Evolutionary conservation across 2,888 invertebrate species (phyloP).

Genomic region (Rhyacophila evoluta): DNA sequence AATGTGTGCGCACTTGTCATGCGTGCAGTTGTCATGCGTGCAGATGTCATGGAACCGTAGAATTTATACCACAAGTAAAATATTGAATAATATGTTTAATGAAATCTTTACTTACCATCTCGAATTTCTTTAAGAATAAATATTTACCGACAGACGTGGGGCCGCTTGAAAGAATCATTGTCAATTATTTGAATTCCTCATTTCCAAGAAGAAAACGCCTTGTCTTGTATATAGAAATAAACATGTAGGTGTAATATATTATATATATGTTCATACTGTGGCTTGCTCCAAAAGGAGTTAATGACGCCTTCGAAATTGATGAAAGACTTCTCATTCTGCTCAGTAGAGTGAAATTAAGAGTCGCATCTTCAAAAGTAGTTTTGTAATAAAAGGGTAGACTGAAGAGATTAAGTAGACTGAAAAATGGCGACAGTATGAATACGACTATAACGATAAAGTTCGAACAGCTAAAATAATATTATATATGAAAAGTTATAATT

Average conservation of each 20-base stretch:
- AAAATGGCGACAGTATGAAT: too few species aligned
- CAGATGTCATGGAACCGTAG: too few species aligned
- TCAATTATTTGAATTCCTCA: slow-evolving; percentile 4
- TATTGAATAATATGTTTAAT: neutral
- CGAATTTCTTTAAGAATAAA: neutral
- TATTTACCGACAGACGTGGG: neutral
- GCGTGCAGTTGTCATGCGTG: too few species aligned
- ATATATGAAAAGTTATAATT: too few species aligned
- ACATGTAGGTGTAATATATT: too few species aligned
- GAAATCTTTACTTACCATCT: neutral
- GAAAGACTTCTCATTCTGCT: neutral
- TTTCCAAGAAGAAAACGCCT: slow-evolving; percentile 22
- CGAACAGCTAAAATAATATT: too few species aligned
- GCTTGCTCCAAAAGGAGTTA: neutral
- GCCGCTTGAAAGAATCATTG: neutral
- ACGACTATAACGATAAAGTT: too few species aligned
- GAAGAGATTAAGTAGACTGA: too few species aligned
- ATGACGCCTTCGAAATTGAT: slow-evolving; percentile 18
- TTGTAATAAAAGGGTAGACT: too few species aligned
- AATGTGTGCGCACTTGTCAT: too few species aligned
- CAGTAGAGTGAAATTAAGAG: neutral
- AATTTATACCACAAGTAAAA: neutral
- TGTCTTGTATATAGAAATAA: neutral
- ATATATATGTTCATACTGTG: neutral
- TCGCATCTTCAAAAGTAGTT: neutral